Evolutionary conservation across 2,113 vertebrate species (phyloP).

Genomic region (Puntigrus tetrazona): DNA sequence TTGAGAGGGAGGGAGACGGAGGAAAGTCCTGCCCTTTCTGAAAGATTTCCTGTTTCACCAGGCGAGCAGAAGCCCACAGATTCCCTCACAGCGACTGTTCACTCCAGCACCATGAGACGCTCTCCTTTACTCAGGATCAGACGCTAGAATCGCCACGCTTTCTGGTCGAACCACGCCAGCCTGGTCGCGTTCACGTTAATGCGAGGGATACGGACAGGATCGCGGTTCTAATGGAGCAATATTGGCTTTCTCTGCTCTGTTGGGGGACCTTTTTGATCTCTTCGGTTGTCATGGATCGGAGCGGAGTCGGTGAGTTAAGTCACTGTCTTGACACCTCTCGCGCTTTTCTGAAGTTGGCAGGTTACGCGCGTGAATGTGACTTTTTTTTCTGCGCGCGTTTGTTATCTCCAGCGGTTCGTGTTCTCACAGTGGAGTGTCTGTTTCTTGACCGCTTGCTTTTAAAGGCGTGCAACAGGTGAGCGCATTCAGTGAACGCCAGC

Average conservation of each 20-base stretch:
- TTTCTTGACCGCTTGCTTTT: background rate
- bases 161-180: background rate
- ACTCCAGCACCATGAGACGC: conserved; percentile 22
- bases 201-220: conserved; percentile 15
- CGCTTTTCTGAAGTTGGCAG: background rate
- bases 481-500: conserved; percentile 5
- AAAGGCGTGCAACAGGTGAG: conserved; percentile 25
- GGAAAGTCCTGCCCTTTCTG: conserved; percentile 62
- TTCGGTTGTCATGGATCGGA: conserved; percentile 14
- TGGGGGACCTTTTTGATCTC: conserved; percentile 48
- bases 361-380: background rate
- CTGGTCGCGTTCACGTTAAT: conserved; percentile 25
- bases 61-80: conserved; percentile 41
- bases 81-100: background rate
- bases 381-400: background rate
- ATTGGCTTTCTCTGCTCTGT: conserved; percentile 34
- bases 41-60: conserved; percentile 62
- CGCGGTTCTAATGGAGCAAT: conserved; percentile 48
- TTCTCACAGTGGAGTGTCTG: background rate
- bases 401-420: background rate
- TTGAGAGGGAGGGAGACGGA: conserved; percentile 46
- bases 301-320: conserved; percentile 50
- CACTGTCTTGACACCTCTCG: conserved; percentile 5
- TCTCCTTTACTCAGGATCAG: background rate
- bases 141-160: conserved; percentile 9